Conservation (phyloP, 2,888 invertebrate species). For the Amphimallon solstitiale region DNA sequence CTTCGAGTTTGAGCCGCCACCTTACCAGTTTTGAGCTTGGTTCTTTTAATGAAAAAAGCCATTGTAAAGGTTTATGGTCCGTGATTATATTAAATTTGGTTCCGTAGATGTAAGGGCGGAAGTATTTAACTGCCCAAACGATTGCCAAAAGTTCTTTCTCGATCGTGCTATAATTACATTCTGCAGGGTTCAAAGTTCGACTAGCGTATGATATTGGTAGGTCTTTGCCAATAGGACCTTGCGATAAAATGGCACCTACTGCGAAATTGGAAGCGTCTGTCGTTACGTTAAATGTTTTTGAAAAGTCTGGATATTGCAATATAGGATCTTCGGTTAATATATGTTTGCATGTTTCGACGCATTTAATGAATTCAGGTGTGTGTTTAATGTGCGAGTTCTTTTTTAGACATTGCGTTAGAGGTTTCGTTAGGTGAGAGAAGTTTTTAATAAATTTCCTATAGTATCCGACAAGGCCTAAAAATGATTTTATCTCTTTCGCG, state of each 20-base stretch:
- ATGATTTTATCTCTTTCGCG: slow-evolving; percentile 34
- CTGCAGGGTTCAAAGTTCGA: slow-evolving; percentile 53
- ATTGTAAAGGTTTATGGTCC: slow-evolving; percentile 26
- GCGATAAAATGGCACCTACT: slow-evolving; percentile 52
- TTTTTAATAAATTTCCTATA: slow-evolving; percentile 36
- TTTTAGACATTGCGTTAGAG: slow-evolving; percentile 27
- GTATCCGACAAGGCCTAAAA: slow-evolving; percentile 36
- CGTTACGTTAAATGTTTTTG: too few relatives aligned
- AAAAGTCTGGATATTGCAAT: slow-evolving; percentile 35
- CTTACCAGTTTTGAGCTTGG: neutral
- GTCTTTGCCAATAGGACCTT: slow-evolving; percentile 50
- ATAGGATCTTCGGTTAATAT: slow-evolving; percentile 34
- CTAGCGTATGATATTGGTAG: slow-evolving; percentile 56
- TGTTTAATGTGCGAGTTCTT: slow-evolving; percentile 24
- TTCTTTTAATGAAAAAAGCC: slow-evolving; percentile 18
- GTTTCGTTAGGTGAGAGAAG: slow-evolving; percentile 36
- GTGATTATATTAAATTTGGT: slow-evolving; percentile 14
- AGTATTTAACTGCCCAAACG: slow-evolving; percentile 55
- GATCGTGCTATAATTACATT: slow-evolving; percentile 56
- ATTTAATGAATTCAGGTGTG: slow-evolving; percentile 8
- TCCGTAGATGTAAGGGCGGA: slow-evolving; percentile 55
- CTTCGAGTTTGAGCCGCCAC: too few relatives aligned
- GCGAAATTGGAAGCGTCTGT: slow-evolving; percentile 56
- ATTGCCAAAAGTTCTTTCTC: slow-evolving; percentile 58
- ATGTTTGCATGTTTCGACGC: slow-evolving; percentile 36